These are phyloP conservation scores for Bovichtus variegatus DNA, from an alignment of 2,797 vertebrate genomes.

Conservation along the genomic window DNA sequence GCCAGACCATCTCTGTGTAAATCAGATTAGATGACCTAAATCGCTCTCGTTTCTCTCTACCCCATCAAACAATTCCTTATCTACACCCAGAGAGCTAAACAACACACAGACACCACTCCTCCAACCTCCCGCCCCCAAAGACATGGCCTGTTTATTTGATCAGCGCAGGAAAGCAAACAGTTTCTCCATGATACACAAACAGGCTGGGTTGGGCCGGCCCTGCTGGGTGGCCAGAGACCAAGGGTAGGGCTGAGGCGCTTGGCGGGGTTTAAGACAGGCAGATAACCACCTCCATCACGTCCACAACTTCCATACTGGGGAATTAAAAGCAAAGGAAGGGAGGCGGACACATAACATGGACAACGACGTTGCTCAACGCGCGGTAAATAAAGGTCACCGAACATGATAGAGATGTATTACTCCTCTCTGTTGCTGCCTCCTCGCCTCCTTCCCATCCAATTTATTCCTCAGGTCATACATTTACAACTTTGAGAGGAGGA, in stretches of 20 bases:
- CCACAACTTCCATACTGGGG: constrained; percentile 48
- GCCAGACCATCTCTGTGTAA: constrained; percentile 84
- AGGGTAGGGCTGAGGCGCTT: constrained; percentile 33
- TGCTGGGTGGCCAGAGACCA: constrained; percentile 71
- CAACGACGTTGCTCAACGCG: constrained; percentile 52
- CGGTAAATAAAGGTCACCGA: constrained; percentile 83
- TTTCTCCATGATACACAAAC: constrained; percentile 82
- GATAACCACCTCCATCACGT: constrained; percentile 68
- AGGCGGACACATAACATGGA: constrained; percentile 38
- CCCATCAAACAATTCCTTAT: constrained; percentile 91
- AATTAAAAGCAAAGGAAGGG: constrained; percentile 61
- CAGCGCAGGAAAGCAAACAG: constrained; percentile 79
- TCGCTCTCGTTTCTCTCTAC: constrained; percentile 84
- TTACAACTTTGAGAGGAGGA: constrained; percentile 74
- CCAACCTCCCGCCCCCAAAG: constrained; percentile 66
- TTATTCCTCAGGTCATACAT: constrained; percentile 81
- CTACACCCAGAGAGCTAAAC: constrained; percentile 85
- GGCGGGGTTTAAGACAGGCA: constrained; percentile 44
- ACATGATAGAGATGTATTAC: constrained; percentile 79
- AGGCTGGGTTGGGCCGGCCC: constrained; percentile 62
- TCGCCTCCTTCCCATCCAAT: constrained; percentile 78
- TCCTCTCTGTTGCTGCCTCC: constrained; percentile 64
- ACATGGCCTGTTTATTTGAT: constrained; percentile 85
- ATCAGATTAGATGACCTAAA: constrained; percentile 90
- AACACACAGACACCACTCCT: constrained; percentile 78